Conservation (phyloP, 2,113 vertebrate species). For the Charina bottae region DNA sequence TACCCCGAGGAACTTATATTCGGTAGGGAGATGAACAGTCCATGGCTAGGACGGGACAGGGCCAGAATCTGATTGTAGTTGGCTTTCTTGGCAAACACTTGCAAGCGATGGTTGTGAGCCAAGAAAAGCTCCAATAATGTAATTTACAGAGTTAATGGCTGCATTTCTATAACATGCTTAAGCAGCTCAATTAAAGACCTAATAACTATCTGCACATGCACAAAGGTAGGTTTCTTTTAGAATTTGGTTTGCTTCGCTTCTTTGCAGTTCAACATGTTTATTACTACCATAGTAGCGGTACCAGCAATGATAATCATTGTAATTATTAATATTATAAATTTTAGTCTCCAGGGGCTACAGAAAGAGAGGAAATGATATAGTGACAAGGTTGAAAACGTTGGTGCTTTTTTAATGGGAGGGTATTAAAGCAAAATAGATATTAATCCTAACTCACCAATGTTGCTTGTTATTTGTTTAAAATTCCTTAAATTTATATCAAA, state of each 20-base stretch:
- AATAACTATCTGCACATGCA: not conserved
- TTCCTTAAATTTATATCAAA: not conserved
- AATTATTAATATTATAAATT: not conserved
- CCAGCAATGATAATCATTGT: not conserved
- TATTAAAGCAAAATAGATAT: not conserved
- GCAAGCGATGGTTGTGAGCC: not conserved
- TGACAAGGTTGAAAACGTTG: not conserved
- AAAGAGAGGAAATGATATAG: not conserved
- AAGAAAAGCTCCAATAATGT: not conserved
- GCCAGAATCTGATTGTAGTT: not conserved
- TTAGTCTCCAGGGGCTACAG: not conserved
- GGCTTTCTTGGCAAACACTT: not conserved
- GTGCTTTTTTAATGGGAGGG: not conserved
- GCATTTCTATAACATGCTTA: not conserved
- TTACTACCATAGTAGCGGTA: not conserved
- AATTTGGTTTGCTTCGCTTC: not conserved
- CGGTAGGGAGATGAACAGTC: not conserved
- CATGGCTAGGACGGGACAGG: not conserved
- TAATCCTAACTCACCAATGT: not conserved
- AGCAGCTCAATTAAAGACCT: not conserved
- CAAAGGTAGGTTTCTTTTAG: not conserved
- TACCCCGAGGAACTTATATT: not conserved
- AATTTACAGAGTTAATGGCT: not conserved
- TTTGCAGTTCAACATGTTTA: not conserved
- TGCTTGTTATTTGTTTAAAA: not conserved